Evolutionary conservation across 1,140 invertebrate genomes (phyloP).

Genomic region (Drosophila jambulina): DNA sequence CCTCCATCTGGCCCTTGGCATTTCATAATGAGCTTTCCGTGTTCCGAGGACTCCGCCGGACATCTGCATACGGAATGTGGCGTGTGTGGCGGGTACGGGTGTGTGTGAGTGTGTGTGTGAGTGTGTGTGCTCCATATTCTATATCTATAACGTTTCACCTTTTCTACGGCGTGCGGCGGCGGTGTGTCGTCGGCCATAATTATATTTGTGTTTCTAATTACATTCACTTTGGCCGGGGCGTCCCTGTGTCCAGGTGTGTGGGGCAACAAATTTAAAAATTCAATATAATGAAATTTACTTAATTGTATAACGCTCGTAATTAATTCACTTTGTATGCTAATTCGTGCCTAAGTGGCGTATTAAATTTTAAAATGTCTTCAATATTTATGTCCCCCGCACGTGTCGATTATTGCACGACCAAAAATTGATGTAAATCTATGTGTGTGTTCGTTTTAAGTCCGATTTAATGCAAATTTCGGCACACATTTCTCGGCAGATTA

Average conservation of each 20-base stretch:
- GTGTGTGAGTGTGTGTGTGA: slow-evolving; percentile 21
- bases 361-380: slow-evolving; percentile 83
- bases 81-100: slow-evolving; percentile 4
- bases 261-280: slow-evolving; percentile 79
- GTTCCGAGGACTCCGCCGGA: slow-evolving; percentile 39
- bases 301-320: slow-evolving; percentile 82
- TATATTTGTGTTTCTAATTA: slow-evolving; percentile 82
- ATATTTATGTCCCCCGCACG: slow-evolving; percentile 75
- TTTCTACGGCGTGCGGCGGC: slow-evolving; percentile 19
- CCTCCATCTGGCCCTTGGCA: slow-evolving; percentile 45
- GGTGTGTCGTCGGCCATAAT: slow-evolving; percentile 57
- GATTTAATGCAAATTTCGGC: slow-evolving; percentile 71
- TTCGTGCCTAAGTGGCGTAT: slow-evolving; percentile 82
- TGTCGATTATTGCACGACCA: slow-evolving; percentile 77
- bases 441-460: slow-evolving; percentile 52
- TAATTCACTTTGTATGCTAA: slow-evolving; percentile 84
- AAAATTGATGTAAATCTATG: slow-evolving; percentile 47
- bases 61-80: slow-evolving; percentile 33
- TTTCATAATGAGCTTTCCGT: slow-evolving; percentile 55
- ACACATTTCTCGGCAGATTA: slow-evolving; percentile 56
- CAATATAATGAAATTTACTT: slow-evolving; percentile 83
- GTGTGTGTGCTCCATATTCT: slow-evolving; percentile 22
- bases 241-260: slow-evolving; percentile 14
- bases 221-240: slow-evolving; percentile 46
- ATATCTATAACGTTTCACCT: slow-evolving; percentile 44